Conservation (phyloP, 2,113 vertebrate species). For the Uropsilus gracilis region DNA sequence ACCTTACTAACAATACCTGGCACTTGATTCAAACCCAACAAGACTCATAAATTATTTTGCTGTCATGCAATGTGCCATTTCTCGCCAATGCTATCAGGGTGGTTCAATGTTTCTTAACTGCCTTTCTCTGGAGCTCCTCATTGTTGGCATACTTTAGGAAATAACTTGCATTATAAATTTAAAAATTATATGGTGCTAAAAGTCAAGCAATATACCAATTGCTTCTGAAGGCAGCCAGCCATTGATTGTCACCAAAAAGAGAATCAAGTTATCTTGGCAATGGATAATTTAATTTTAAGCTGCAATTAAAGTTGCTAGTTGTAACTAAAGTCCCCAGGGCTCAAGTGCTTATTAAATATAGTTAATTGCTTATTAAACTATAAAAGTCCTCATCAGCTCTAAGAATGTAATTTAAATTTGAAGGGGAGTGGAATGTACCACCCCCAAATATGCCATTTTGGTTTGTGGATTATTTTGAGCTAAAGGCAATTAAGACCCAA, state of each 20-base stretch:
- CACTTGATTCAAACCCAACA: not conserved
- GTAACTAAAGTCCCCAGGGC: not conserved
- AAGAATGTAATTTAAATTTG: not conserved
- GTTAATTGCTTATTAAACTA: conserved; percentile 41
- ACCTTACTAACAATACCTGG: not conserved
- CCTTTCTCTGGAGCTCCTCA: not conserved
- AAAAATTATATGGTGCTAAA: not conserved
- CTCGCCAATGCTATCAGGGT: not conserved
- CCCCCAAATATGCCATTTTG: not conserved
- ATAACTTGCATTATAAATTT: not conserved
- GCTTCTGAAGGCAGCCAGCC: not conserved
- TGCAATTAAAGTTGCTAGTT: not conserved
- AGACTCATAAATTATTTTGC: not conserved
- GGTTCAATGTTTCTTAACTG: not conserved
- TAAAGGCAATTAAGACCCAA: not conserved
- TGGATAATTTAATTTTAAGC: not conserved
- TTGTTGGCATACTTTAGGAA: not conserved
- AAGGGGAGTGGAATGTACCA: not conserved
- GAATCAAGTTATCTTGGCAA: not conserved
- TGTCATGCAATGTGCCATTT: not conserved
- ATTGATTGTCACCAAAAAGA: not conserved
- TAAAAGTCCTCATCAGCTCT: not conserved
- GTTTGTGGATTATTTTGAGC: not conserved
- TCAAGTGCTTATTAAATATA: conserved; percentile 3
- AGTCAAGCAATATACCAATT: not conserved